A percentile compares a stretch with the other conserved stretches of the same genome.
phyloP scores from a whole-genome alignment of 92 coral and sea anemone genomes.

The Zoanthus solanderi region DNA sequence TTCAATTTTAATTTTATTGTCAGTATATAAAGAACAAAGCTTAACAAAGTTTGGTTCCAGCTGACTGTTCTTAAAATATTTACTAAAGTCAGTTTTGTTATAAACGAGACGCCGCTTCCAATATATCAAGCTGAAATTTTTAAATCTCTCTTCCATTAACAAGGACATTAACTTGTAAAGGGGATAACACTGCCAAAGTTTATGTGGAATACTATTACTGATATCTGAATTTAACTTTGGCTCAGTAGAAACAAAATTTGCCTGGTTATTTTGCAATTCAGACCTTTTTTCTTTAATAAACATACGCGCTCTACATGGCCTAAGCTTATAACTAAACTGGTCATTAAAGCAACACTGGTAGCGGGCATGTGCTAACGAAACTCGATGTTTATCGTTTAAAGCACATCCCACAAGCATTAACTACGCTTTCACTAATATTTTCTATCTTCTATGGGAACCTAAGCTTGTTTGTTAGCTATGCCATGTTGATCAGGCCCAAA shows the following conservation, averaged over 20 bases:
- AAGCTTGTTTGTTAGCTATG: too few relatives aligned
- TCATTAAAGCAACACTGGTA: not conserved
- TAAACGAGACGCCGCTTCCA: constrained; percentile 20
- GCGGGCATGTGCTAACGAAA: too few relatives aligned
- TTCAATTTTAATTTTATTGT: constrained; percentile 2
- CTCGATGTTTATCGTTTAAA: too few relatives aligned
- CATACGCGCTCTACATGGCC: not conserved
- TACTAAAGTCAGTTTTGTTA: constrained; percentile 35
- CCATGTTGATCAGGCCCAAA: too few relatives aligned
- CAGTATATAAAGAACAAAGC: constrained; percentile 39
- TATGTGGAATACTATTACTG: constrained; percentile 13
- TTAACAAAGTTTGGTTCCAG: constrained; percentile 30
- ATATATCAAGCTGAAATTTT: constrained; percentile 32
- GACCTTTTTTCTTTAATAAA: not conserved
- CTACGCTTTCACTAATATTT: too few relatives aligned
- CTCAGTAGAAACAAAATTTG: constrained; percentile 3
- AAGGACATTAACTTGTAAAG: constrained; percentile 29
- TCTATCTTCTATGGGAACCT: too few relatives aligned
- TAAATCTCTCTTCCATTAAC: constrained; percentile 18
- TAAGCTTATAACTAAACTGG: not conserved
- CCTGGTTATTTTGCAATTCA: not conserved
- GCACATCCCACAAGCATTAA: too few relatives aligned
- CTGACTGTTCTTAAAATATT: constrained; percentile 15
- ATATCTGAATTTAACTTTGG: not conserved
- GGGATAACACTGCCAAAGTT: constrained; percentile 8